Conservation (phyloP, 1,140 invertebrate species). For the Drosophila triauraria region DNA sequence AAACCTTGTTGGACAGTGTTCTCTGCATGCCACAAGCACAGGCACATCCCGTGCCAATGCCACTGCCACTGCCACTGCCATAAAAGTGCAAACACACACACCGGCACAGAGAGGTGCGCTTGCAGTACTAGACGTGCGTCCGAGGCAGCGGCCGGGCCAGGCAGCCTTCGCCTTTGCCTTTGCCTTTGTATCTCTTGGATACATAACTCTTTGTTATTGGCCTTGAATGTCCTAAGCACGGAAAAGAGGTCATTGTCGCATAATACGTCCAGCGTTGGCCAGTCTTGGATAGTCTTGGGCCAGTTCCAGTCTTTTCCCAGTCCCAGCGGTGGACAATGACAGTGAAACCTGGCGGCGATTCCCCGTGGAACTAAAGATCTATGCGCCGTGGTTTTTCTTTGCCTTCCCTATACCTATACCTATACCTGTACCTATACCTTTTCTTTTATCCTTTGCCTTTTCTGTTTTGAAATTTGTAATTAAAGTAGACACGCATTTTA, state of each 20-base stretch:
- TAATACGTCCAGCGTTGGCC: constrained; percentile 47
- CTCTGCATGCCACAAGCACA: constrained; percentile 33
- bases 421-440: neutral
- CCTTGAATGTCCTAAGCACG: constrained; percentile 70
- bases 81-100: constrained; percentile 9
- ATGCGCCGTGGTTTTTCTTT: neutral
- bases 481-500: constrained; percentile 63
- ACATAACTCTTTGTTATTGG: constrained; percentile 70
- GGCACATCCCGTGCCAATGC: constrained; percentile 10
- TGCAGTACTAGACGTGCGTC: constrained; percentile 32
- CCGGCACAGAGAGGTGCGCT: neutral
- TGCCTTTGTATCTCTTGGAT: constrained; percentile 63
- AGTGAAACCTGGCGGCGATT: constrained; percentile 17
- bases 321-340: constrained; percentile 30
- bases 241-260: constrained; percentile 70
- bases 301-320: neutral
- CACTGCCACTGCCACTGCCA: constrained; percentile 4
- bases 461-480: constrained; percentile 55
- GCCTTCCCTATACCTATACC: neutral
- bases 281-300: constrained; percentile 1
- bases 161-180: constrained; percentile 18
- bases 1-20: constrained; percentile 31
- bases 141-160: neutral
- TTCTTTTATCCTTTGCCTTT: constrained; percentile 3
- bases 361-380: constrained; percentile 6